These are phyloP conservation scores for Anabacerthia variegaticeps DNA, from an alignment of 2,797 vertebrate genomes.

Conservation along the genomic window DNA sequence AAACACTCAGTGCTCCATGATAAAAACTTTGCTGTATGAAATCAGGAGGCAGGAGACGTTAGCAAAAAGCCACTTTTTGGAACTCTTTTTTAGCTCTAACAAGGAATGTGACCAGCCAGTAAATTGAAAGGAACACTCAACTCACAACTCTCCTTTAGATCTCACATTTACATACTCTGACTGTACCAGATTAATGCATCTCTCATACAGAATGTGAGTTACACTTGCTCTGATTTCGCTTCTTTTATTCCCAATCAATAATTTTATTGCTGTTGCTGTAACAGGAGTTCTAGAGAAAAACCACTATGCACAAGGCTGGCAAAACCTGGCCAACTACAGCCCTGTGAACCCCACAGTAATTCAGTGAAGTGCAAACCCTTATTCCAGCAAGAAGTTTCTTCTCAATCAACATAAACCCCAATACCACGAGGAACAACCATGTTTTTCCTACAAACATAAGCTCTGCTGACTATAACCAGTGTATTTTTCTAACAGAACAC, in stretches of 20 bases:
- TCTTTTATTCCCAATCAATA: background rate
- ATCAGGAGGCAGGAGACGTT: slow-evolving; percentile 1
- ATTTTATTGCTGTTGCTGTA: background rate
- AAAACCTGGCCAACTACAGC: background rate
- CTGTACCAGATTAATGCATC: background rate
- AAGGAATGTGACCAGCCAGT: background rate
- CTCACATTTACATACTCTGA: background rate
- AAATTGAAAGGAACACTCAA: background rate
- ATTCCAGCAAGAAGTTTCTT: background rate
- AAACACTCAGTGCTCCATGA: background rate
- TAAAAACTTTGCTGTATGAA: slow-evolving; percentile 13
- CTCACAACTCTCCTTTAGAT: background rate
- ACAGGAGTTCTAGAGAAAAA: background rate
- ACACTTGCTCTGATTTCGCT: background rate
- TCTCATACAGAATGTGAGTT: background rate
- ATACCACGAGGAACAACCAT: background rate
- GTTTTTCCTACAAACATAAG: background rate
- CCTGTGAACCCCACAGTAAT: background rate
- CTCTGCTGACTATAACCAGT: background rate
- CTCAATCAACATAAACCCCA: background rate
- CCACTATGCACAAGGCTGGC: background rate
- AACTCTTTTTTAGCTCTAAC: slow-evolving; percentile 2
- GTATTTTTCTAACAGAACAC: background rate
- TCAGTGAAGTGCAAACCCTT: background rate
- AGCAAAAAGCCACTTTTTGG: slow-evolving; percentile 10